Conservation (phyloP, 2,113 vertebrate species). For the Emydura subglobosa region DNA sequence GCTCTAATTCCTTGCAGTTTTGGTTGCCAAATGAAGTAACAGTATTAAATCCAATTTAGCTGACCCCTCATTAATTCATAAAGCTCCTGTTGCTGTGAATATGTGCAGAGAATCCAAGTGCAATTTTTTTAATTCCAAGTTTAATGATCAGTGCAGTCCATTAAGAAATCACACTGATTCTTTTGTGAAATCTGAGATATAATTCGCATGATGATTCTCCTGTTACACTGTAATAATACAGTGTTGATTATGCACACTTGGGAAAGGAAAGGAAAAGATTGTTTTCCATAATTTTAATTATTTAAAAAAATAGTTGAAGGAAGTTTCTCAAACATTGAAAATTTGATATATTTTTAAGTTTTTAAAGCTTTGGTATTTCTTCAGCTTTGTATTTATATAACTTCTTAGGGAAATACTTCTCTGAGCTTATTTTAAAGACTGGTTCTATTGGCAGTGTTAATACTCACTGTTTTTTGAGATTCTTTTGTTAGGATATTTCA, state of each 20-base stretch:
- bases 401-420: not conserved
- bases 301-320: not conserved
- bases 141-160: not conserved
- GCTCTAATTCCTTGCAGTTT: not conserved
- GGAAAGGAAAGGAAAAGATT: not conserved
- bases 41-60: slow-evolving; percentile 38
- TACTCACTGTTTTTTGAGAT: not conserved
- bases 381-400: not conserved
- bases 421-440: not conserved
- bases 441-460: not conserved
- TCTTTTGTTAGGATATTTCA: not conserved
- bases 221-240: not conserved
- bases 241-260: not conserved
- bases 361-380: not conserved
- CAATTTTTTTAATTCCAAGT: not conserved
- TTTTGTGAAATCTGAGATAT: not conserved
- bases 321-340: not conserved
- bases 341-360: not conserved
- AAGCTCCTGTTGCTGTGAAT: not conserved
- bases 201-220: not conserved
- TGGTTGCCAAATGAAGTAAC: not conserved
- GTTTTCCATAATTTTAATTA: not conserved
- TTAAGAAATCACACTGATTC: not conserved
- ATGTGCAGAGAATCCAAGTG: not conserved
- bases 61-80: not conserved